phyloP scores from a whole-genome alignment of 2,113 vertebrate species.

The Mormyrus iriodes region DNA sequence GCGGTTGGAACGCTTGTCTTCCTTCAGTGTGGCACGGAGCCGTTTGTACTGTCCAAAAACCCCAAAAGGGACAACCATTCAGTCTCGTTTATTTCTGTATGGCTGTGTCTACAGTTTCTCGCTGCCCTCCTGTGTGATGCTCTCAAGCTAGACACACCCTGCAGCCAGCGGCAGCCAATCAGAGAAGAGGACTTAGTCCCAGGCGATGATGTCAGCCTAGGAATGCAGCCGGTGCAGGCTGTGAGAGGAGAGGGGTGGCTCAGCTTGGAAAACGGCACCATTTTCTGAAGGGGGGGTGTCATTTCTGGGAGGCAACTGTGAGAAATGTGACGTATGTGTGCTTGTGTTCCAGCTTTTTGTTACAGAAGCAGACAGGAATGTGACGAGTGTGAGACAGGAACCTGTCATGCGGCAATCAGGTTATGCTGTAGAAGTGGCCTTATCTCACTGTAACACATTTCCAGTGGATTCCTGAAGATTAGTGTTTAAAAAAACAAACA shows the following conservation, averaged over 20 bases:
- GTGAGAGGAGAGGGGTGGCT: neutral
- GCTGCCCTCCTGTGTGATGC: neutral
- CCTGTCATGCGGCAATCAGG: neutral
- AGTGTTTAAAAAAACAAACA: neutral
- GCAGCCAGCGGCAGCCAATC: neutral
- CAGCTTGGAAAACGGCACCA: neutral
- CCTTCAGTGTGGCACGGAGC: neutral
- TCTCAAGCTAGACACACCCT: slow-evolving; percentile 11
- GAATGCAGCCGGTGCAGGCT: slow-evolving; percentile 9
- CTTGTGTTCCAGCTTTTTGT: neutral
- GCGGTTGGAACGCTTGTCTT: neutral
- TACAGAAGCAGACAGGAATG: neutral
- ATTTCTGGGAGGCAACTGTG: neutral
- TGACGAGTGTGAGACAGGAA: slow-evolving; percentile 1
- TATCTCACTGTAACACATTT: neutral
- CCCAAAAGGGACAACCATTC: neutral
- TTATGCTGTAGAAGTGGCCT: no score
- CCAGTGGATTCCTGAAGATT: neutral
- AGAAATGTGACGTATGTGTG: neutral
- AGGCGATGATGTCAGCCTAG: slow-evolving; percentile 40
- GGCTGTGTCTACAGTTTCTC: neutral
- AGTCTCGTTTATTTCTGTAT: neutral
- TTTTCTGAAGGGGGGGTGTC: neutral
- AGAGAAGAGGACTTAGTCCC: slow-evolving; percentile 32
- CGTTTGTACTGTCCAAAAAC: neutral